Evolutionary conservation across 2,888 invertebrate genomes (phyloP), one percentile per base, ranked within the genome.

Genomic region (Coelopa pilipes): DNA sequence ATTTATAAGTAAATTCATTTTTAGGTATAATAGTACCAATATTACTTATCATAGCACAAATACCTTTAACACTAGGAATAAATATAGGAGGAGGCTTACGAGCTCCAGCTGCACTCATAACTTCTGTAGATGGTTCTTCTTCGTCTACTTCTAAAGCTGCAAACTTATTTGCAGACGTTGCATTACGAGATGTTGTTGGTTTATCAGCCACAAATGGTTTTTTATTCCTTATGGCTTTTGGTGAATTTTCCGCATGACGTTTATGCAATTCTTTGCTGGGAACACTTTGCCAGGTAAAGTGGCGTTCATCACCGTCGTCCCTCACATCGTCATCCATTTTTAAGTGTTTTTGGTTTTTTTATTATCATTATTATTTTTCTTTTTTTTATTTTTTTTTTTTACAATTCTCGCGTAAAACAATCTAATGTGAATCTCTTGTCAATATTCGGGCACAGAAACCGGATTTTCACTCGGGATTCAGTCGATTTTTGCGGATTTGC

Each of bases 1-100:
- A 55, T 15, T 55, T 55, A 55, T 55, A 55, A 55, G 13, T 17
- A n/a, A 55, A 55, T 17, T 55, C 55, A 17, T n/a, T 55, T 55
- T 55, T 55, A 55, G 55, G 19, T 17, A 55, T 55, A 13, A 55
- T 53, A 53, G 53, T n/a, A 55, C 55, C 12, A 55, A 55, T 17
- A 19, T 53, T 55, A 19, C 13, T 53, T 55, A 55, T 55, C 53
- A 53, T 53, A n/a, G 19, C 19, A 55, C 9, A 17, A 55, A 55
- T 55, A n/a, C n/a, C 19, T 17, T n/a, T 55, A n/a, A 15, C 55
- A 55, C 19, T 55, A 55, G 55, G 55, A 15, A 55, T 55, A 55
- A 55, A 55, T 55, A 55, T 55, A 17, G 53, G 53, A 15, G 53
- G 53, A 13, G 53, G 53, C n/a, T 53, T 53, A 15, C 5, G 53